Evolutionary conservation across 2,888 invertebrate genomes (phyloP), one percentile per base, ranked within the genome.

Genomic region (Hoplodrina blanda): DNA sequence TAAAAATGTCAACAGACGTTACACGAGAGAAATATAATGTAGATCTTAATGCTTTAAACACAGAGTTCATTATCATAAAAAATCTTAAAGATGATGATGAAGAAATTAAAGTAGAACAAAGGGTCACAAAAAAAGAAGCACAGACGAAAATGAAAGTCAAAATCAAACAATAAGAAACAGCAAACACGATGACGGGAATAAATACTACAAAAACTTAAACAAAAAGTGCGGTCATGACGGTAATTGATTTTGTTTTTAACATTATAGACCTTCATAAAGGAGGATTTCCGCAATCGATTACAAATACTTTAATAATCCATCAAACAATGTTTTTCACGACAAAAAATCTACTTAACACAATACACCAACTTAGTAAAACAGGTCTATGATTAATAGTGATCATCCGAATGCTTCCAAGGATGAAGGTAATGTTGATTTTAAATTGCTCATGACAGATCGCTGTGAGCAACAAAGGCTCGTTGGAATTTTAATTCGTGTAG

Each of bases 261-360:
- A 59, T 67, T 64, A 63, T 25, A 70, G 75, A 76, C 80, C 82
- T 81, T 86, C 78, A 25, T 67, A 69, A 82, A 73, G 82, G 80
- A 80, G 74, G 71, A 86, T 85, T 89, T 89, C 89, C 89, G 84
- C 78, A 82, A 87, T 87, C 79, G 85, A 89, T 88, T 85, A 88
- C 62, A 76, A 84, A 81, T 79, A 59, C n/a, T 70, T 55, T 53
- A 80, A 55, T 68, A 78, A 80, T 81, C 68, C 56, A 79, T 81
- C 69, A 81, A 61, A 77, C 73, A 67, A 63, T 62, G 52, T 74
- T 79, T 69, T 73, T 55, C 52, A 72, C 54, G 56, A 72, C 68
- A 84, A 81, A 83, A 84, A 81, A 78, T n/a, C 54, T 72, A 71
- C 81, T 79, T 77, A 82, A 73, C 73, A 66, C 72, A 76, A 62